Base-by-base conservation (phyloP, 2,888 invertebrate genomes). In the Euproctis similis region DNA sequence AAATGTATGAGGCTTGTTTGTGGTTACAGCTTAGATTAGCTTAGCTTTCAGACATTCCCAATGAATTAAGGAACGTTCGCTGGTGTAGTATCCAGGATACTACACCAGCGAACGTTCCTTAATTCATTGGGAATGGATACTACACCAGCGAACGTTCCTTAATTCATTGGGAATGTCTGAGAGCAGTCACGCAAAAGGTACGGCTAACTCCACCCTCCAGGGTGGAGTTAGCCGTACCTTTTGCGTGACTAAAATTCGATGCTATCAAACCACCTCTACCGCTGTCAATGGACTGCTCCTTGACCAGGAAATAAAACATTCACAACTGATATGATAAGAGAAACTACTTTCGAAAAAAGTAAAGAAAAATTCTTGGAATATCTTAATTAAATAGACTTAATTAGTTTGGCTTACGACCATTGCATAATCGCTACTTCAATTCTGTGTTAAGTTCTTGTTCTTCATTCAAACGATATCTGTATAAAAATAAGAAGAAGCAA, bases 1-100 rank as follows among this genome's bases (percentile, higher is more conserved):
- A 80, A 78, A 80, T 81, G 81, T 73, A 81, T 80, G 77, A 80
- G 65, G 39, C 70, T 70, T 78, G 78, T 75, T 75, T 75, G 73
- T 55, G 66, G 71, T 44, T 50, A 60, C 53, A 55, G 62, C 65
- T 73, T 71, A 72, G 76, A 77, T 77, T n/a, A n/a, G n/a, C n/a
- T n/a, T n/a, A n/a, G n/a, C n/a, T 78, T 73, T 60, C 64, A 63
- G 62, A 58, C 49, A 54, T 59, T 57, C 59, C 58, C 64, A 59
- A 74, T 77, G 77, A 78, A 77, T 72, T n/a, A 72, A 75, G 71
- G 67, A 70, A 67, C 59, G 49, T 31, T 19, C n/a, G n/a, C n/a
- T n/a, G n/a, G n/a, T n/a, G n/a, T n/a, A n/a, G n/a, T n/a, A n/a
- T n/a, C n/a, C n/a, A n/a, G n/a, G n/a, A n/a, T n/a, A n/a, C n/a